These are phyloP conservation scores for Tetragnatha montana DNA, from an alignment of 2,888 invertebrate species.

Conservation along the genomic window DNA sequence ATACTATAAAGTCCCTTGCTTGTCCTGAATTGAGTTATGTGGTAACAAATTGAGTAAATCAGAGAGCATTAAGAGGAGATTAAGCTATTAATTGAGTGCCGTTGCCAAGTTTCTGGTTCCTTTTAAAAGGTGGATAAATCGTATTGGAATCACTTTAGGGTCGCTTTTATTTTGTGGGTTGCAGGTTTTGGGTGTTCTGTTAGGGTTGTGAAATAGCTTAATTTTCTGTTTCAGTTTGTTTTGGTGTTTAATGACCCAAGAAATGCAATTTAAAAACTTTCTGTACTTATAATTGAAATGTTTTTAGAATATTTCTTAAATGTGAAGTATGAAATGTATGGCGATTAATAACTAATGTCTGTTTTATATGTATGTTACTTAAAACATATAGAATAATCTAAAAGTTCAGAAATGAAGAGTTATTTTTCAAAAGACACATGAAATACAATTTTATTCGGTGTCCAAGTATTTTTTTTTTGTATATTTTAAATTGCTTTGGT, in stretches of 20 bases:
- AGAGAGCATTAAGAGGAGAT: background rate
- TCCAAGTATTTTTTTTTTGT: too few species aligned
- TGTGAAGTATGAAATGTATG: too few species aligned
- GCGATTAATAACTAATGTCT: too few species aligned
- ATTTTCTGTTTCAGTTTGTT: background rate
- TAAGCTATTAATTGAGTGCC: background rate
- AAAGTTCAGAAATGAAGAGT: too few species aligned
- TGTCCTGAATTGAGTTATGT: background rate
- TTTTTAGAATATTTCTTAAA: too few species aligned
- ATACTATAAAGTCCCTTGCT: background rate
- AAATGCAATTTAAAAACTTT: too few species aligned
- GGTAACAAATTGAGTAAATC: background rate
- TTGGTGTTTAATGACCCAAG: background rate
- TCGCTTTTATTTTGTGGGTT: background rate
- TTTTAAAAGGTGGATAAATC: background rate
- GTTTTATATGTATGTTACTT: too few species aligned
- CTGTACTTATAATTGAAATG: too few species aligned
- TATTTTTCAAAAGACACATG: too few species aligned
- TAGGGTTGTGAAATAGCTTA: background rate
- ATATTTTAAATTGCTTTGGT: too few species aligned
- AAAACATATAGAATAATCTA: too few species aligned
- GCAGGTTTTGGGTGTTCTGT: background rate
- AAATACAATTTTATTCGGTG: too few species aligned
- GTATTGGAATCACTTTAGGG: background rate
- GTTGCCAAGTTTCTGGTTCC: background rate